Conservation (phyloP, 2,113 vertebrate species). For the Glaucidium brasilianum region DNA sequence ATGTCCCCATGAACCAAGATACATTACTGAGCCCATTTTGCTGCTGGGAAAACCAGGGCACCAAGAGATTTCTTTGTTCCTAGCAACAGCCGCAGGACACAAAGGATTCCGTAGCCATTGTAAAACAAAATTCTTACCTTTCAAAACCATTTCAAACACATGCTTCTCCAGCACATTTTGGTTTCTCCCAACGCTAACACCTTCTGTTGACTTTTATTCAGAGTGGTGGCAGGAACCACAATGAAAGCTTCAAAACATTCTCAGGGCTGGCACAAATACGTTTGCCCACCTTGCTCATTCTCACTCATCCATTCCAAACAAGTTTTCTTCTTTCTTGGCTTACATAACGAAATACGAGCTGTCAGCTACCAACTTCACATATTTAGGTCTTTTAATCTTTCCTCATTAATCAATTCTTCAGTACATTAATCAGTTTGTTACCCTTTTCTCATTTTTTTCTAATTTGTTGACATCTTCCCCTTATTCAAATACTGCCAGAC, state of each 20-base stretch:
- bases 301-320: not conserved
- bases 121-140: not conserved
- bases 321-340: not conserved
- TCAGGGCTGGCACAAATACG: not conserved
- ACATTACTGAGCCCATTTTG: not conserved
- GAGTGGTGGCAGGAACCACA: not conserved
- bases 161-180: not conserved
- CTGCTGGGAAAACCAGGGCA: not conserved
- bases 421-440: not conserved
- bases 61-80: not conserved
- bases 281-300: not conserved
- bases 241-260: not conserved
- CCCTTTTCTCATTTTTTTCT: conserved; percentile 1
- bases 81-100: not conserved
- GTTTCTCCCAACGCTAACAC: not conserved
- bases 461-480: not conserved
- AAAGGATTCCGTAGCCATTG: not conserved
- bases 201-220: not conserved
- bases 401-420: not conserved
- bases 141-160: not conserved
- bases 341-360: not conserved
- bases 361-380: not conserved
- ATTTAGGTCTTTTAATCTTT: not conserved
- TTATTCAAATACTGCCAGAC: not conserved
- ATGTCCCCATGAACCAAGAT: not conserved